phyloP scores from a whole-genome alignment of 2,113 vertebrate species.

The Ondatra zibethicus region DNA sequence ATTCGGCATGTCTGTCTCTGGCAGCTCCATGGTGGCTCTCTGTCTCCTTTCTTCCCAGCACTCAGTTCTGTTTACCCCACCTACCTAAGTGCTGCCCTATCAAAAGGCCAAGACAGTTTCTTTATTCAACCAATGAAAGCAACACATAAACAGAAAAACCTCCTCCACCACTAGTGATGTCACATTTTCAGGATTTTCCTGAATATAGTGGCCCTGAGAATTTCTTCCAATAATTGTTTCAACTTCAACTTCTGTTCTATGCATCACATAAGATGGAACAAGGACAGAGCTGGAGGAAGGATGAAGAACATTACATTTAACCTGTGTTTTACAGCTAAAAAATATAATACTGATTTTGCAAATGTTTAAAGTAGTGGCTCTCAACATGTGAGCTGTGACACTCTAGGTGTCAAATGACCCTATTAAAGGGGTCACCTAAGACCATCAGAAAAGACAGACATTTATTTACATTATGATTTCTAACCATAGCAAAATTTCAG shows the following conservation, averaged over 20 bases:
- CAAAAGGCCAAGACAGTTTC: too few species aligned
- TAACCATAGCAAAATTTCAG: neutral
- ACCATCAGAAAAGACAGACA: neutral
- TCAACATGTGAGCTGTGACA: neutral
- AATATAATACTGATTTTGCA: neutral
- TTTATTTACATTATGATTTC: neutral
- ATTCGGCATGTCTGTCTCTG: too few species aligned
- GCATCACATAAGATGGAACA: neutral
- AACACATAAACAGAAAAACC: too few species aligned
- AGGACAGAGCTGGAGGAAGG: neutral
- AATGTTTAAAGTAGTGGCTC: neutral
- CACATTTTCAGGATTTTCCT: constrained; percentile 29
- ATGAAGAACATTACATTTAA: neutral
- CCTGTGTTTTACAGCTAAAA: neutral
- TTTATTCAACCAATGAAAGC: too few species aligned
- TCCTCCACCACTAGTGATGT: too few species aligned
- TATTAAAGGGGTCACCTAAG: neutral
- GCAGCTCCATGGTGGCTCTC: too few species aligned
- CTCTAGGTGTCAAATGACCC: neutral
- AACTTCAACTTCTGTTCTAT: neutral
- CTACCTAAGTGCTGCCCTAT: too few species aligned
- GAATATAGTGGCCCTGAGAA: neutral
- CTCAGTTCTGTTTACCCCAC: too few species aligned
- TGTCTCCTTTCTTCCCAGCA: too few species aligned
- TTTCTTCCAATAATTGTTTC: neutral